Conservation (phyloP, 2,888 invertebrate species). For the Lycocerus yunnanus region DNA sequence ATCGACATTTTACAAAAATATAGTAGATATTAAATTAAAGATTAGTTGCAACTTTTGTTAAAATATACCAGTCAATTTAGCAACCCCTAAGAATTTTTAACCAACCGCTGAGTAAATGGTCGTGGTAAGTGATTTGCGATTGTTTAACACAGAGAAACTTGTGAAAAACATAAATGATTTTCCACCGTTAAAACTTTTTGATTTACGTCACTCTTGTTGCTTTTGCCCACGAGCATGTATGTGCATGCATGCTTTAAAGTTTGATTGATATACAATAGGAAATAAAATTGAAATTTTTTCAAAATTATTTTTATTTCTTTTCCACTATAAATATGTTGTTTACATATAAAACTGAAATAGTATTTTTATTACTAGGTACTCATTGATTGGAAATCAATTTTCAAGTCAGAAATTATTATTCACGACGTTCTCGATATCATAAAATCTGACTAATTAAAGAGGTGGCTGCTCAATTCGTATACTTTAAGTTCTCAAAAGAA, state of each 20-base stretch:
- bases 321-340: not conserved
- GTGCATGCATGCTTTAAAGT: not conserved
- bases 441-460: not conserved
- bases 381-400: not conserved
- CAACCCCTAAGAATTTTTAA: not conserved
- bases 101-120: not conserved
- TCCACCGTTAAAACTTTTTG: not conserved
- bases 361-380: not conserved
- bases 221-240: not conserved
- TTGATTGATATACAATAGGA: not conserved
- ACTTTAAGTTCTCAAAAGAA: not conserved
- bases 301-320: not conserved
- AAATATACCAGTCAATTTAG: not conserved
- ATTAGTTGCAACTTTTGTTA: too few relatives aligned
- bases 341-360: not conserved
- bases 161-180: not conserved
- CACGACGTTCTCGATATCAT: not conserved
- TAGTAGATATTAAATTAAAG: too few relatives aligned
- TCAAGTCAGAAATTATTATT: not conserved
- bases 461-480: not conserved
- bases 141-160: not conserved
- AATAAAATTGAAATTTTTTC: not conserved
- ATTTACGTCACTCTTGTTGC: not conserved
- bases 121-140: not conserved
- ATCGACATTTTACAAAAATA: too few relatives aligned